Percentiles rank a stretch among this genome's conserved stretches.
Conservation (phyloP, 2,888 invertebrate species). For the Agapostemon virescens region DNA sequence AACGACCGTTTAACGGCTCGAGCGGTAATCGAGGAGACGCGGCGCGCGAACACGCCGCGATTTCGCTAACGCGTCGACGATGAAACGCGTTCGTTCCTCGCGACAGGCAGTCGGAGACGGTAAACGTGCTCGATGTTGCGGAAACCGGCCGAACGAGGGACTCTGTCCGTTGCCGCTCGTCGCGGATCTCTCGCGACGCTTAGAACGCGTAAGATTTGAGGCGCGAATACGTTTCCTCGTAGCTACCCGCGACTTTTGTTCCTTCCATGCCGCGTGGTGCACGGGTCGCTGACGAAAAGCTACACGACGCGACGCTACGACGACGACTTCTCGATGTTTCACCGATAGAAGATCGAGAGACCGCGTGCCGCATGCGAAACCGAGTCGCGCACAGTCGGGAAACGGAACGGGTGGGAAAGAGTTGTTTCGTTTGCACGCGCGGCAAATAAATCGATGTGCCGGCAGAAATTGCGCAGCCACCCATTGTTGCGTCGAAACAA, state of each 20-base stretch:
- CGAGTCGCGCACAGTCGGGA: not conserved
- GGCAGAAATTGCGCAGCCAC: conserved; percentile 43
- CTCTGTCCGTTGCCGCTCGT: too few species aligned
- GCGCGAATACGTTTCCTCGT: conserved; percentile 30
- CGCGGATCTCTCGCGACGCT: too few species aligned
- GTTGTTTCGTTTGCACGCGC: not conserved
- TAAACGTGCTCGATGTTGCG: conserved; percentile 10
- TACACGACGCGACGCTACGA: not conserved
- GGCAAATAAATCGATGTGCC: conserved; percentile 33
- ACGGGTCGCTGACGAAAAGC: conserved; percentile 23
- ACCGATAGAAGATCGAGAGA: not conserved
- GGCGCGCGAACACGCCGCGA: conserved; percentile 18
- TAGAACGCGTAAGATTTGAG: conserved; percentile 19
- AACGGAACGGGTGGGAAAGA: not conserved
- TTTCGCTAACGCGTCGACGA: conserved; percentile 24
- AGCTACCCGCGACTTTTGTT: conserved; percentile 52
- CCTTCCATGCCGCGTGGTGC: too few species aligned
- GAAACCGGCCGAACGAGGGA: conserved; percentile 6
- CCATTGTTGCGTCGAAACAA: conserved; percentile 51
- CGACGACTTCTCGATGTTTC: not conserved
- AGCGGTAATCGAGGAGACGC: conserved; percentile 28
- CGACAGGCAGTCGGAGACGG: conserved; percentile 22
- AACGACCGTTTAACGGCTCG: conserved; percentile 22
- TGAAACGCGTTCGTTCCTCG: conserved; percentile 8
- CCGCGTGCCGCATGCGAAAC: not conserved